phyloP scores from a whole-genome alignment of 2,113 vertebrate species.

The Poecile atricapillus region DNA sequence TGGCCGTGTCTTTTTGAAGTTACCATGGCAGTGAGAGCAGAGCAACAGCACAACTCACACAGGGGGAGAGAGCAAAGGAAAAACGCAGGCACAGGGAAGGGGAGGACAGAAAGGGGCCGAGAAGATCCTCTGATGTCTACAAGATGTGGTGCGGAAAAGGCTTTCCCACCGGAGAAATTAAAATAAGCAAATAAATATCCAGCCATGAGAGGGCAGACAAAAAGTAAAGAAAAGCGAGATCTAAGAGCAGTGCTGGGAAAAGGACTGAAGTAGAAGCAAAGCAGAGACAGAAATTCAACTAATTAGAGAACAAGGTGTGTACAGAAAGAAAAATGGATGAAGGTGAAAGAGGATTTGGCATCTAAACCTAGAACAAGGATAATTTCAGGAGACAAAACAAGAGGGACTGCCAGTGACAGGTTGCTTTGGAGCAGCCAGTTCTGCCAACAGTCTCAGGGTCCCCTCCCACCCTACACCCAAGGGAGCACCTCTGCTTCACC shows the following conservation, averaged over 20 bases:
- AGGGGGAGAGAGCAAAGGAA: neutral
- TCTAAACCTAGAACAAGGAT: neutral
- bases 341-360: neutral
- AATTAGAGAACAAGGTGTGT: slow-evolving; percentile 7
- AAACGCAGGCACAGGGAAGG: neutral
- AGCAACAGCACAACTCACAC: neutral
- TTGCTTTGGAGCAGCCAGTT: neutral
- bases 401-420: neutral
- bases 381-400: neutral
- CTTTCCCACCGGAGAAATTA: neutral
- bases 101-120: neutral
- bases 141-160: neutral
- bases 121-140: slow-evolving; percentile 38
- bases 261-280: neutral
- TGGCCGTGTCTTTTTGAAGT: slow-evolving; percentile 45
- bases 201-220: slow-evolving; percentile 31
- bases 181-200: slow-evolving; percentile 65
- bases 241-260: neutral
- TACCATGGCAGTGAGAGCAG: slow-evolving; percentile 34
- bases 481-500: fast-evolving
- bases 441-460: fast-evolving
- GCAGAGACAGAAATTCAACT: neutral
- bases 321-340: neutral
- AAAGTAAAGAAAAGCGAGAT: slow-evolving; percentile 25
- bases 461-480: neutral